These are phyloP conservation scores for Polyommatus icarus DNA, from an alignment of 2,888 invertebrate genomes.

Conservation along the genomic window DNA sequence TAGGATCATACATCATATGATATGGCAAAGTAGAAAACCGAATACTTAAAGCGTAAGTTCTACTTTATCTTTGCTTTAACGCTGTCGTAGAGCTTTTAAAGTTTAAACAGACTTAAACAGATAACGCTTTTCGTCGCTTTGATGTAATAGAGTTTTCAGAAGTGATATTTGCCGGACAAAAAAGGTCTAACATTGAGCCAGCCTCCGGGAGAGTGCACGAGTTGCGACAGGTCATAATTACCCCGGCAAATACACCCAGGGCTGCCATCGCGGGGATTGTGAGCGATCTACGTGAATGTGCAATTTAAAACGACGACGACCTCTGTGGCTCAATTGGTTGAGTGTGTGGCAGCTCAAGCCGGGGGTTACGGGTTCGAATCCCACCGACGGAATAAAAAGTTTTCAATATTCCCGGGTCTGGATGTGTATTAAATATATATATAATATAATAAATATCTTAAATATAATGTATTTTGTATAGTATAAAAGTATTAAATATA, in stretches of 20 bases:
- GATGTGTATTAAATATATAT: too few species aligned
- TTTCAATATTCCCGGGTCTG: too few species aligned
- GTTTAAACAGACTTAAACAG: not conserved
- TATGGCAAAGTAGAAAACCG: too few species aligned
- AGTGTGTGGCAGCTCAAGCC: too few species aligned
- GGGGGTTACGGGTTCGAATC: too few species aligned
- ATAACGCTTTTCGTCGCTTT: slow-evolving; percentile 25
- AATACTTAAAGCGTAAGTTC: not conserved
- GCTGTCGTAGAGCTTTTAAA: not conserved
- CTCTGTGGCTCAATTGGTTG: too few species aligned
- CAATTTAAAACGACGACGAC: too few species aligned
- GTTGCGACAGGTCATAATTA: slow-evolving; percentile 47
- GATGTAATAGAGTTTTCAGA: slow-evolving; percentile 30
- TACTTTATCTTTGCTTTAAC: not conserved
- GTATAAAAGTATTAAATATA: too few species aligned
- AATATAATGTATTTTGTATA: too few species aligned
- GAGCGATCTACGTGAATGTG: not conserved
- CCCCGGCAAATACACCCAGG: slow-evolving; percentile 41
- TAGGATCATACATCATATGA: too few species aligned
- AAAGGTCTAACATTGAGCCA: slow-evolving; percentile 26
- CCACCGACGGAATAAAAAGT: too few species aligned
- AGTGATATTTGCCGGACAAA: slow-evolving; percentile 33
- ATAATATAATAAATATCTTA: too few species aligned
- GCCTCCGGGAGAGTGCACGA: slow-evolving; percentile 39
- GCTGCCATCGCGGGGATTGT: not conserved